phyloP scores from a whole-genome alignment of 2,888 invertebrate genomes.

The Electrophaes corylata region DNA sequence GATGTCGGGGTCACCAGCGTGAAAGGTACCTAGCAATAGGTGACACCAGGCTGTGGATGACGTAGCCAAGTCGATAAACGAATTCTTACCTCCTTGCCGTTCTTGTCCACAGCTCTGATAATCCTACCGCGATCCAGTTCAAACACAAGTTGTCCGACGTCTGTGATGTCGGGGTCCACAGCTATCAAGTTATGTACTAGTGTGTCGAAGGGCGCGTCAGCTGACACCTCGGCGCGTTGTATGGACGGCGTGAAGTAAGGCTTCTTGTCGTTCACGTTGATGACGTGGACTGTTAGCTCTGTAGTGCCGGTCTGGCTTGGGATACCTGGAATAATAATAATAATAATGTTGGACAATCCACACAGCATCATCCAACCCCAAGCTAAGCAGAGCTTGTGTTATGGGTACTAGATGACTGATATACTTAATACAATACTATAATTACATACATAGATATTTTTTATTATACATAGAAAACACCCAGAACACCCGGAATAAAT shows the following conservation, averaged over 20 bases:
- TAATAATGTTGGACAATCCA: too few relatives aligned
- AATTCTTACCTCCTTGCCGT: slow-evolving; percentile 88
- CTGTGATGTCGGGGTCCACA: slow-evolving; percentile 91
- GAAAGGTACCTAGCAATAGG: too few relatives aligned
- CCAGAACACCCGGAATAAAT: too few relatives aligned
- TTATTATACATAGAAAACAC: too few relatives aligned
- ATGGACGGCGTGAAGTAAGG: slow-evolving; percentile 92
- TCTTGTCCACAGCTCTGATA: slow-evolving; percentile 92
- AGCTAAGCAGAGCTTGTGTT: too few relatives aligned
- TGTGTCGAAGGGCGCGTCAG: slow-evolving; percentile 90
- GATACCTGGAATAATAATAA: slow-evolving; percentile 77
- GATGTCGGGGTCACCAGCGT: too few relatives aligned
- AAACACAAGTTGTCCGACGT: slow-evolving; percentile 87
- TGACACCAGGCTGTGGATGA: too few relatives aligned
- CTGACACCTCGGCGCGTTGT: slow-evolving; percentile 91
- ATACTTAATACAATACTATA: too few relatives aligned
- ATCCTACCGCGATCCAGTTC: slow-evolving; percentile 86
- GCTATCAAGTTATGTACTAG: slow-evolving; percentile 89
- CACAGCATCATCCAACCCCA: too few relatives aligned
- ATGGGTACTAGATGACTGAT: too few relatives aligned
- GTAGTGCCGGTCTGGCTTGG: slow-evolving; percentile 93
- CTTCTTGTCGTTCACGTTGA: slow-evolving; percentile 94
- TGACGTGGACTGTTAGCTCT: slow-evolving; percentile 90
- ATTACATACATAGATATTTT: too few relatives aligned
- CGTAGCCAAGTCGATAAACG: too few relatives aligned